phyloP scores from a whole-genome alignment of 1,140 invertebrate species.

The Aporrectodea caliginosa region DNA sequence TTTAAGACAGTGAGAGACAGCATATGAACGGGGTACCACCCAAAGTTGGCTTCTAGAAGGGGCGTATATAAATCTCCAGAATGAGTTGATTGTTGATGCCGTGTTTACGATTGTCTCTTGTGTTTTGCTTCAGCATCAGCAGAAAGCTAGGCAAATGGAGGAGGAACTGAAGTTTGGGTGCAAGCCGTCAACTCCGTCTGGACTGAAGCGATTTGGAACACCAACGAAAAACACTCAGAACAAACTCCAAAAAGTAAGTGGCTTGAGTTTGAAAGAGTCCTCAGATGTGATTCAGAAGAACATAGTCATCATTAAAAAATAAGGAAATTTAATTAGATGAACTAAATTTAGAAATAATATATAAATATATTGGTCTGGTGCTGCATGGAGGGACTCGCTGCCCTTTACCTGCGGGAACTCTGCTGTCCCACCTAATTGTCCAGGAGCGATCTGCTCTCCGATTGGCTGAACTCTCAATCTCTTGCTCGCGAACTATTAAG shows the following conservation, averaged over 20 bases:
- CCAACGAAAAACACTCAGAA: constrained; percentile 36
- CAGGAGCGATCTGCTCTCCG: too few relatives aligned
- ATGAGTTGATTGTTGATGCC: neutral
- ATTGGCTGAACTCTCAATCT: too few relatives aligned
- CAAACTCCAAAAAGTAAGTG: constrained; percentile 40
- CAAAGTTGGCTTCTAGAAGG: too few relatives aligned
- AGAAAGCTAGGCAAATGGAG: constrained; percentile 44
- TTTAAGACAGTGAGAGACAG: too few relatives aligned
- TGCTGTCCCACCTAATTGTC: neutral
- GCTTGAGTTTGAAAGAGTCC: too few relatives aligned
- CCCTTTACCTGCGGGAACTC: neutral
- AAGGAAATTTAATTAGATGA: neutral
- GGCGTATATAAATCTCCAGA: too few relatives aligned
- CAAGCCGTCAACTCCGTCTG: constrained; percentile 44
- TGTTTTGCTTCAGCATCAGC: constrained; percentile 39
- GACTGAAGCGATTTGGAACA: constrained; percentile 37
- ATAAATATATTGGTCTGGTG: neutral
- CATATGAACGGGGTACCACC: too few relatives aligned
- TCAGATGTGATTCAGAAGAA: too few relatives aligned
- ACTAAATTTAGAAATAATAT: neutral
- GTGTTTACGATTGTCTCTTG: neutral
- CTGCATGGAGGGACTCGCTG: neutral
- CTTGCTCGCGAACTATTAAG: too few relatives aligned
- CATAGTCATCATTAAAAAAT: too few relatives aligned
- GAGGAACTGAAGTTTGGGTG: constrained; percentile 52